Evolutionary conservation across 64 coral and sea anemone genomes (phyloP).

Genomic region (Pocillopora verrucosa): DNA sequence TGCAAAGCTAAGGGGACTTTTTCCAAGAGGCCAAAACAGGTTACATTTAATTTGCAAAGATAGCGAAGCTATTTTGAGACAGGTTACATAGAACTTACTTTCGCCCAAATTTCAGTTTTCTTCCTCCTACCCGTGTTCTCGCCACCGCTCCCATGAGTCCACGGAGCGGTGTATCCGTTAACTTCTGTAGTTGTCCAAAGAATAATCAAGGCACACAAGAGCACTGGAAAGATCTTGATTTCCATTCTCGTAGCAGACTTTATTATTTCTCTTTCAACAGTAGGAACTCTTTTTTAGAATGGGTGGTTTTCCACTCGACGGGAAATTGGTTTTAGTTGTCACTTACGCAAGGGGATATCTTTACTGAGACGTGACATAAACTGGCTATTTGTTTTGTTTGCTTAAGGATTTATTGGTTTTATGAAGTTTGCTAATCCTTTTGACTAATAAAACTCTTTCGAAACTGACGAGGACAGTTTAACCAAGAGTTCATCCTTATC

Average conservation of each 20-base stretch:
- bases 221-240: constrained; percentile 2
- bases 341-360: not conserved
- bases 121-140: not conserved
- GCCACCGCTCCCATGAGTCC: not conserved
- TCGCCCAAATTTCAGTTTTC: not conserved
- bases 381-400: not conserved
- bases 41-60: no score
- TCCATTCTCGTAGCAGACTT: not conserved
- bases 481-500: not conserved
- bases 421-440: not conserved
- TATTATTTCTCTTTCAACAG: not conserved
- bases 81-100: not conserved
- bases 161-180: not conserved
- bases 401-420: not conserved
- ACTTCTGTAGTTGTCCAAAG: not conserved
- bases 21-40: no score
- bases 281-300: not conserved
- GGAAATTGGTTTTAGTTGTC: constrained; percentile 14
- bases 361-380: not conserved
- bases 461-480: not conserved
- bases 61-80: no score
- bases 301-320: not conserved
- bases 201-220: not conserved
- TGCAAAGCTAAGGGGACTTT: no score
- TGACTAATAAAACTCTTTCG: not conserved